phyloP scores from a whole-genome alignment of 2,113 vertebrate species.

The Phylloscopus whistleri region DNA sequence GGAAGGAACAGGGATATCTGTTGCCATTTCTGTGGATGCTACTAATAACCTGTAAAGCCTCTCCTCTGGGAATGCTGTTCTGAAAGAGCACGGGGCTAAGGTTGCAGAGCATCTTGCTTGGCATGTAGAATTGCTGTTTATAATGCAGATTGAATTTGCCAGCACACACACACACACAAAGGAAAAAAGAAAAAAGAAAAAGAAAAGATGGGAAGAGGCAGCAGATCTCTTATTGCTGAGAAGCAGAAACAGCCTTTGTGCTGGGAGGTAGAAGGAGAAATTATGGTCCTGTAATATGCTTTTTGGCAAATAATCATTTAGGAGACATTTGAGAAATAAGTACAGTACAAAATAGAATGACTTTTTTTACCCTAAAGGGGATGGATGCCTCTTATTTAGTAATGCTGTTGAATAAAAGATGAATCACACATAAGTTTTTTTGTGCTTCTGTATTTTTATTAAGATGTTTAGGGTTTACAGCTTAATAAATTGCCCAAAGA shows the following conservation, averaged over 20 bases:
- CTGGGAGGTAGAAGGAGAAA: conserved; percentile 16
- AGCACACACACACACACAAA: background rate
- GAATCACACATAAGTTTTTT: conserved; percentile 5
- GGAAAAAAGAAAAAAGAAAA: background rate
- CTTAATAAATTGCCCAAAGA: conserved; percentile 25
- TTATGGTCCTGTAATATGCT: conserved; percentile 15
- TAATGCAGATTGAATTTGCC: conserved; percentile 28
- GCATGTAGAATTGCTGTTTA: conserved; percentile 19
- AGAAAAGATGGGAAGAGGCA: background rate
- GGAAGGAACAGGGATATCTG: background rate
- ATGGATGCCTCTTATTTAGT: background rate
- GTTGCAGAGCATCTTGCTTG: conserved; percentile 13
- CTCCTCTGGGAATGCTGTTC: background rate
- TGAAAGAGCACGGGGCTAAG: background rate
- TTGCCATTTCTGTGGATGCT: conserved; percentile 7
- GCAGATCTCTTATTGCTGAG: background rate
- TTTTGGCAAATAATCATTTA: conserved; percentile 59
- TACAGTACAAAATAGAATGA: conserved; percentile 39
- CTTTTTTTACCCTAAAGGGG: conserved; percentile 34
- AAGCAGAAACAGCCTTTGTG: background rate
- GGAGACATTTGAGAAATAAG: conserved; percentile 45
- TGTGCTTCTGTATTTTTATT: conserved; percentile 34
- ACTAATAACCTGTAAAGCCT: conserved; percentile 30
- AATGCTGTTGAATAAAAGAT: conserved; percentile 46
- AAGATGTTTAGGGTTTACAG: conserved; percentile 15